Base-by-base conservation (phyloP, 1,140 invertebrate species). In the Bactericera cockerelli region DNA sequence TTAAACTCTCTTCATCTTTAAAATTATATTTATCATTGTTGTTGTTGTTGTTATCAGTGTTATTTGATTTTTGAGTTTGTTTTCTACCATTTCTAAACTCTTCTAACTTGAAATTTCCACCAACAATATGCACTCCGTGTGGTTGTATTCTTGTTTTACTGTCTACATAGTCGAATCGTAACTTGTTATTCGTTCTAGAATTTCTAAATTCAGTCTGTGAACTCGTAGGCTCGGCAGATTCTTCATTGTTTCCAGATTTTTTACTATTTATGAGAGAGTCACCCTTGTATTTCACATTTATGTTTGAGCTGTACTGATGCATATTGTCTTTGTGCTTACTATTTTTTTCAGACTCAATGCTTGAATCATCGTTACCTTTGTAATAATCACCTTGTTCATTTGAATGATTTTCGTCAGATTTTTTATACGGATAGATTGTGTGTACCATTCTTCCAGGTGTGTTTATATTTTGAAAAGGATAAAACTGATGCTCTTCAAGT, bases 71-170 rank as follows among this genome's bases (percentile, higher is more conserved):
- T 31, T 31, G 4, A 31, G 4, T 31, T 31, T 31, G 28, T 31
- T 31, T 31, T 13, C 13, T 31, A 6, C 28, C 28, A 6, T 31
- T 4, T 13, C 28, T 31, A 31, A 13, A 31, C 13, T 31, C 28
- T 49, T 49, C n/a, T 4, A 19, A 3, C 19, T 49, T 49, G 4
- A 49, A 4, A 22, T 49, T 49, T 49, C 19, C 42, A 6, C 42
- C 42, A 49, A 49, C 22, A 8, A 49, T 49, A 22, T 49, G 6
- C 4, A 49, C 22, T 16, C 42, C 42, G 8, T 49, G 42, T 49
- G 42, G 42, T 49, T 49, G 42, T 10, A 49, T 49, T 49, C 42
- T 49, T n/a, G 42, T 49, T n/a, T 49, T 49, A n/a, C 42, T 49
- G 42, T 49, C 42, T 6, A 49, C 22, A 22, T 19, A 49, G 19